Base-by-base conservation (phyloP, 2,888 invertebrate species). In the Tenthredo distinguenda region DNA sequence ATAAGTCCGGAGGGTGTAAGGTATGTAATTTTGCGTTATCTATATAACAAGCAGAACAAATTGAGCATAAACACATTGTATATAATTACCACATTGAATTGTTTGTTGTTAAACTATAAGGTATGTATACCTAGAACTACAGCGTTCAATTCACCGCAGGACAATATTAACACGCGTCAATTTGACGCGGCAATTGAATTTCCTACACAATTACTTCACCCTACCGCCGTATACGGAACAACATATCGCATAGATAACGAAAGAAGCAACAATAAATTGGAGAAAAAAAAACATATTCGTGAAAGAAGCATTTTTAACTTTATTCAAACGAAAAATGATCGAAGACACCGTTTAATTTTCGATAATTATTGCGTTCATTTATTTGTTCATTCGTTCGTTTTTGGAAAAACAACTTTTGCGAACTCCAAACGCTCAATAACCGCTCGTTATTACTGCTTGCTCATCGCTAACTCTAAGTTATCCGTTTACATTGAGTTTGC, bases 141-240 rank as follows among this genome's bases (percentile, higher is more conserved):
- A 34, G 18, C 21, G 72, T 74, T 74, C 72, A 43, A 74, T 74
- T 43, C 72, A 74, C 72, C 72, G 72, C 72, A 37, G 72, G 40
- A 74, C 72, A 74, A 74, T 74, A 74, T 74, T 43, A 74, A 43
- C 40, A 74, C 72, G 40, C 72, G 72, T 43, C 21, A 74, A 74
- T 74, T 68, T 68, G 34, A 68, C 34, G 68, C 18, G 26, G 34
- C 68, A 43, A 74, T 43, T 74, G 72, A 74, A 74, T 74, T 43
- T 74, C 40, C 43, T 74, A 43, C 18, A 43, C 72, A 74, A 74
- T 74, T 74, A 43, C 37, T 74, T 21, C 21, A 43, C 40, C 43
- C 31, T 74, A 37, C 21, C n/a, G 34, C 15, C 34, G 34, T 1
- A 7, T 12, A 12, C 68, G 34, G 6, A 6, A 31, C 15, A 34